phyloP scores from a whole-genome alignment of 2,888 invertebrate species.

The Phragmatobia fuliginosa region DNA sequence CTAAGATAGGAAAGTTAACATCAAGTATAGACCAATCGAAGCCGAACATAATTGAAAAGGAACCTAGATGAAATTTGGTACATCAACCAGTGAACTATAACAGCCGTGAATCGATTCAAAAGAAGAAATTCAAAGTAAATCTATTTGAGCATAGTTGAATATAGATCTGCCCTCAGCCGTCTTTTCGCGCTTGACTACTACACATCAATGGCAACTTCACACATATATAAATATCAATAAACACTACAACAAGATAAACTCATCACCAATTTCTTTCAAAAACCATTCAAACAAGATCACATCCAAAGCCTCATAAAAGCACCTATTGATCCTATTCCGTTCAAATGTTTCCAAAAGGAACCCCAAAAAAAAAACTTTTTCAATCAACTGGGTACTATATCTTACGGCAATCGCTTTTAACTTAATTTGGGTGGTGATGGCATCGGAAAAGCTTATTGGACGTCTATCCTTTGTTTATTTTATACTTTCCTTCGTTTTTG shows the following conservation, averaged over 20 bases:
- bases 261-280: neutral
- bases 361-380: slow-evolving; percentile 72
- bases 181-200: too few species aligned
- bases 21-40: too few species aligned
- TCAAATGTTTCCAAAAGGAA: slow-evolving; percentile 34
- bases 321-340: slow-evolving; percentile 26
- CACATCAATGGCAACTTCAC: too few species aligned
- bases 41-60: too few species aligned
- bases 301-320: slow-evolving; percentile 11
- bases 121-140: too few species aligned
- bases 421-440: slow-evolving; percentile 61
- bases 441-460: slow-evolving; percentile 44
- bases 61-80: too few species aligned
- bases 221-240: neutral
- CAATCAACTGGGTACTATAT: slow-evolving; percentile 70
- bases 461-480: slow-evolving; percentile 44
- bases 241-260: neutral
- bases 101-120: too few species aligned
- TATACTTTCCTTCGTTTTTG: slow-evolving; percentile 25
- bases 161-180: too few species aligned
- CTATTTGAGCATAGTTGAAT: too few species aligned
- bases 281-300: slow-evolving; percentile 3
- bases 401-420: slow-evolving; percentile 65
- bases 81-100: too few species aligned
- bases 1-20: too few species aligned